Conservation (phyloP, 1,140 invertebrate genomes). For the Gonatopus flavifemur region DNA sequence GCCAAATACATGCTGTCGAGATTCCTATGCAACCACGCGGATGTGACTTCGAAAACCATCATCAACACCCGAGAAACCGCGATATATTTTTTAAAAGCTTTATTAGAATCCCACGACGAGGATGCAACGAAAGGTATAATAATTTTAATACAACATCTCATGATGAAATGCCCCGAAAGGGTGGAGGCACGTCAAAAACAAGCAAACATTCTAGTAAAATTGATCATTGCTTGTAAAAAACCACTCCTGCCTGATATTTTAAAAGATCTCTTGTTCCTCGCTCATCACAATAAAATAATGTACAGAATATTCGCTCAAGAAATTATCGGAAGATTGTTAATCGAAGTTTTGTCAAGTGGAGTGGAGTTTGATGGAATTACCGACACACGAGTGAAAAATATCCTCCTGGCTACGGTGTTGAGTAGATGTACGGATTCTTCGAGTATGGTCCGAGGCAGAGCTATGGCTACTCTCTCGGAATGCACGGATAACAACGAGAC, state of each 20-base stretch:
- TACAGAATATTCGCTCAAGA: conserved; percentile 63
- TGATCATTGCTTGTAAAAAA: conserved; percentile 53
- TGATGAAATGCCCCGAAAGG: conserved; percentile 62
- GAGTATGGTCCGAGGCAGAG: conserved; percentile 62
- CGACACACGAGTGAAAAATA: conserved; percentile 35
- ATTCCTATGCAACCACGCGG: conserved; percentile 52
- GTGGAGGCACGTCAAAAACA: conserved; percentile 62
- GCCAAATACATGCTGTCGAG: conserved; percentile 57
- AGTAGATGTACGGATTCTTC: conserved; percentile 61
- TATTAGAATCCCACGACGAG: conserved; percentile 50
- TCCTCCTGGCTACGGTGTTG: conserved; percentile 58
- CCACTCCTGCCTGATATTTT: conserved; percentile 48
- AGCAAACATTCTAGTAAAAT: conserved; percentile 55
- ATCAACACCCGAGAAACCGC: conserved; percentile 55
- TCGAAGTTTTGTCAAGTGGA: conserved; percentile 30
- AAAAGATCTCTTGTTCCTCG: conserved; percentile 58
- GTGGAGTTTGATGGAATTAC: conserved; percentile 12
- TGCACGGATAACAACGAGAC: conserved; percentile 51
- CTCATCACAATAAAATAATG: conserved; percentile 56
- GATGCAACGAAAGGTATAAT: conserved; percentile 46
- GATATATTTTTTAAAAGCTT: conserved; percentile 57
- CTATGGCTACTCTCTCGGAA: conserved; percentile 59
- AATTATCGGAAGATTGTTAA: conserved; percentile 58
- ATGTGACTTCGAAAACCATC: conserved; percentile 49
- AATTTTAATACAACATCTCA: conserved; percentile 63